Conservation (phyloP, 1,140 invertebrate species). For the Coenobita brevimanus region DNA sequence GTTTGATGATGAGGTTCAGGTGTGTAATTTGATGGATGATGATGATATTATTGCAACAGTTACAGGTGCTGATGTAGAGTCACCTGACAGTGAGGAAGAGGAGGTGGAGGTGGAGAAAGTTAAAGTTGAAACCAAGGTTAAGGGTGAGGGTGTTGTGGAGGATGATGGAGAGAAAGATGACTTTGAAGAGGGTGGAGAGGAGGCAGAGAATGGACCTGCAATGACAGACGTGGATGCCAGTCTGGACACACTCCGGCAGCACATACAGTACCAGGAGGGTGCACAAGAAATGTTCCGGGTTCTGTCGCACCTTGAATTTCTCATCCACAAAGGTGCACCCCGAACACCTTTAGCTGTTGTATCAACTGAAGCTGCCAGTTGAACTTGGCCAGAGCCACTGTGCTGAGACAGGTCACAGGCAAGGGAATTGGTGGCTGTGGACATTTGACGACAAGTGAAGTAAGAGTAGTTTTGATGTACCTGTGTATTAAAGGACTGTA, state of each 20-base stretch:
- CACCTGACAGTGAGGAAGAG: constrained; percentile 64
- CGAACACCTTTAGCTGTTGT: constrained; percentile 31
- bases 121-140: not conserved
- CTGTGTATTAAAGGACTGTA: too few relatives aligned
- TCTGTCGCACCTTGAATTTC: constrained; percentile 56
- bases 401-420: too few relatives aligned
- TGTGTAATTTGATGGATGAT: constrained; percentile 67
- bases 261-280: constrained; percentile 59
- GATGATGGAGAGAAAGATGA: not conserved
- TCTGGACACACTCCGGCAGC: constrained; percentile 40
- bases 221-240: constrained; percentile 58
- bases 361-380: constrained; percentile 19
- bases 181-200: constrained; percentile 11
- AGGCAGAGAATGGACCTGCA: constrained; percentile 38
- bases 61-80: constrained; percentile 54
- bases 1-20: constrained; percentile 67
- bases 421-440: too few relatives aligned
- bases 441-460: too few relatives aligned
- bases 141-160: constrained; percentile 19
- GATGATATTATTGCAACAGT: constrained; percentile 66
- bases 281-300: constrained; percentile 63
- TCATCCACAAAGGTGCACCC: constrained; percentile 46
- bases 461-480: too few relatives aligned
- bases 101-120: constrained; percentile 30
- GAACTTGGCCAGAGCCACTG: too few relatives aligned